Conservation (phyloP, 2,888 invertebrate genomes). For the Perizoma flavofasciatum region DNA sequence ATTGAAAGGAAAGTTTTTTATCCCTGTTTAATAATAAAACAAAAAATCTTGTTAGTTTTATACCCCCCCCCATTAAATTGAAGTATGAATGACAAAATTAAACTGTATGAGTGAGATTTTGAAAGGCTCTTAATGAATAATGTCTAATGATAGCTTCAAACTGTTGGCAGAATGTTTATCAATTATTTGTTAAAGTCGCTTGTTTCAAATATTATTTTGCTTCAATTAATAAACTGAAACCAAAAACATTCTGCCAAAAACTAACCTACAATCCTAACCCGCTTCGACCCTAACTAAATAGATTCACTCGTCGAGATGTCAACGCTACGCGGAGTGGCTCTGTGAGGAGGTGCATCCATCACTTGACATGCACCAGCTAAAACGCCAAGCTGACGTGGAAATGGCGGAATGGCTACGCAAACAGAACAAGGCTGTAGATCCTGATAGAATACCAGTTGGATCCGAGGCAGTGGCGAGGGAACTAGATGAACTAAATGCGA, state of each 20-base stretch:
- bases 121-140: conserved; percentile 34
- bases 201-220: not conserved
- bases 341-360: conserved; percentile 93
- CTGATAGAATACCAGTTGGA: conserved; percentile 72
- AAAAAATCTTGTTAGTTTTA: not conserved
- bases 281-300: conserved; percentile 81
- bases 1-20: conserved; percentile 10
- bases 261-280: conserved; percentile 82
- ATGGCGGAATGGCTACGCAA: conserved; percentile 66
- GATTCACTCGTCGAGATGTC: conserved; percentile 94
- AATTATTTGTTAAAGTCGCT: not conserved
- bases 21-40: not conserved
- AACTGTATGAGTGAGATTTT: conserved; percentile 13
- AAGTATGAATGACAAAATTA: conserved; percentile 7
- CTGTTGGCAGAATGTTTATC: conserved; percentile 42
- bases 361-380: conserved; percentile 84
- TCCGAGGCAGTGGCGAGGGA: conserved; percentile 91
- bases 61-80: not conserved
- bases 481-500: conserved; percentile 91
- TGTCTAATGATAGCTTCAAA: conserved; percentile 34
- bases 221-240: conserved; percentile 1
- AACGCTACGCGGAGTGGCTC: conserved; percentile 92
- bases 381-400: conserved; percentile 70
- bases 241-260: conserved; percentile 59
- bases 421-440: conserved; percentile 54